Conservation (phyloP, 35 echinoderm and acorn worm genomes). For the Ptychodera flava region DNA sequence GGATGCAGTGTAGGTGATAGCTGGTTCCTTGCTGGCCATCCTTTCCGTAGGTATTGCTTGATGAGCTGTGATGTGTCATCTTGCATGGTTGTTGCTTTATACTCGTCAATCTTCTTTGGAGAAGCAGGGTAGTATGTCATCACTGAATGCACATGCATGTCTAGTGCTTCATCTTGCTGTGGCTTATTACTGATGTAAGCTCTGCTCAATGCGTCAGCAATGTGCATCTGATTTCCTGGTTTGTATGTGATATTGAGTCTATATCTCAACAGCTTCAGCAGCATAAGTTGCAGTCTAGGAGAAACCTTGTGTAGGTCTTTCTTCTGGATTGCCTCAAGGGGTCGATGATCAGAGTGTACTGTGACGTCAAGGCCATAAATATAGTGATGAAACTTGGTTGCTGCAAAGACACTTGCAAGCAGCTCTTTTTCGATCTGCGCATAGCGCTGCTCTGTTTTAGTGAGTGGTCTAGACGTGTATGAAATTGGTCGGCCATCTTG, state of each 20-base stretch:
- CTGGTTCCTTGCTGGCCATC: constrained; percentile 47
- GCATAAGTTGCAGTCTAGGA: constrained; percentile 45
- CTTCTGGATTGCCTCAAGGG: constrained; percentile 42
- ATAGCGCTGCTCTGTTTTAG: constrained; percentile 25
- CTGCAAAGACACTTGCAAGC: constrained; percentile 33
- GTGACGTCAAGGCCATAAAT: constrained; percentile 34
- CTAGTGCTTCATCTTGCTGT: no score
- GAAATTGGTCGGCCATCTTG: constrained; percentile 47
- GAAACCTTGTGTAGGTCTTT: constrained; percentile 21
- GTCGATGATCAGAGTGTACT: constrained; percentile 45
- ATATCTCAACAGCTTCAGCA: background rate
- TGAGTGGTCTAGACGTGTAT: constrained; percentile 40
- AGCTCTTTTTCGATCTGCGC: constrained; percentile 52
- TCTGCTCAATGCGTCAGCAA: constrained; percentile 34
- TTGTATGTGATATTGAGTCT: constrained; percentile 6
- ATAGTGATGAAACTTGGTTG: constrained; percentile 45
- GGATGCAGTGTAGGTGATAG: background rate
- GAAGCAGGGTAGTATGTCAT: background rate
- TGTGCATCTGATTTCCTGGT: constrained; percentile 14
- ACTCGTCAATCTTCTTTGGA: constrained; percentile 10
- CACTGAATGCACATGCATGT: no score
- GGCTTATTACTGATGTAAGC: constrained; percentile 10
- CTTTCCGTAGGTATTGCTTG: constrained; percentile 27
- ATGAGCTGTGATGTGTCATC: constrained; percentile 20
- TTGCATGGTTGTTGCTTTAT: constrained; percentile 17